phyloP scores from a whole-genome alignment of 2,888 invertebrate species.

The Epirrhoe alternata region DNA sequence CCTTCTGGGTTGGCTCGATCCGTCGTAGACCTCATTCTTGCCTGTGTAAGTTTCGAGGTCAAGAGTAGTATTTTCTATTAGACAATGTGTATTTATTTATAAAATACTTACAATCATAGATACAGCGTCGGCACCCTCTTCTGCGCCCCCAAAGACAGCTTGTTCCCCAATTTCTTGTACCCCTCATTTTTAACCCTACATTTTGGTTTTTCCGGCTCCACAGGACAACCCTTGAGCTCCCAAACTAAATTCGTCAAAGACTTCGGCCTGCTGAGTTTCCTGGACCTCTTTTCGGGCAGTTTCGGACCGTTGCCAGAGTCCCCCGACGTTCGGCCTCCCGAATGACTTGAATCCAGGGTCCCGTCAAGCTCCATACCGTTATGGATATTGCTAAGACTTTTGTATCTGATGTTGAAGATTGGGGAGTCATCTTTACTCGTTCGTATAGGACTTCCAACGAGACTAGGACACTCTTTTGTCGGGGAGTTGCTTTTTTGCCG shows the following conservation, averaged over 20 bases:
- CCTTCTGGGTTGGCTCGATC: too few species aligned
- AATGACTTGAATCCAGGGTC: constrained; percentile 95
- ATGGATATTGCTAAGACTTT: constrained; percentile 89
- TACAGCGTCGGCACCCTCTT: constrained; percentile 85
- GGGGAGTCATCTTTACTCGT: constrained; percentile 89
- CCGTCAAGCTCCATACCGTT: constrained; percentile 91
- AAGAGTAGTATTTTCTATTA: too few species aligned
- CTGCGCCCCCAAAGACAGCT: constrained; percentile 81
- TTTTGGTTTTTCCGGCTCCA: constrained; percentile 79
- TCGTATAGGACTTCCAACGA: constrained; percentile 80
- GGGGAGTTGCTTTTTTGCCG: constrained; percentile 90
- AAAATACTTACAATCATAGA: constrained; percentile 74
- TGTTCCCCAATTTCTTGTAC: constrained; percentile 82
- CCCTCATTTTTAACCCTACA: constrained; percentile 80
- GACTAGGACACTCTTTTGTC: constrained; percentile 89
- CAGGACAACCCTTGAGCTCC: constrained; percentile 87
- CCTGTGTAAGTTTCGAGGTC: too few species aligned
- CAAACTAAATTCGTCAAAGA: constrained; percentile 95
- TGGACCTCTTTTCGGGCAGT: constrained; percentile 92
- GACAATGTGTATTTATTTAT: neutral
- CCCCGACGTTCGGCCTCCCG: constrained; percentile 93
- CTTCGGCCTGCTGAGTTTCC: constrained; percentile 92
- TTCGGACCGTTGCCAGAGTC: constrained; percentile 92
- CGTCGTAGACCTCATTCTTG: too few species aligned
- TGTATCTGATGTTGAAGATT: constrained; percentile 90